phyloP scores from a whole-genome alignment of 2,797 vertebrate species.

The Vespertilio murinus region DNA sequence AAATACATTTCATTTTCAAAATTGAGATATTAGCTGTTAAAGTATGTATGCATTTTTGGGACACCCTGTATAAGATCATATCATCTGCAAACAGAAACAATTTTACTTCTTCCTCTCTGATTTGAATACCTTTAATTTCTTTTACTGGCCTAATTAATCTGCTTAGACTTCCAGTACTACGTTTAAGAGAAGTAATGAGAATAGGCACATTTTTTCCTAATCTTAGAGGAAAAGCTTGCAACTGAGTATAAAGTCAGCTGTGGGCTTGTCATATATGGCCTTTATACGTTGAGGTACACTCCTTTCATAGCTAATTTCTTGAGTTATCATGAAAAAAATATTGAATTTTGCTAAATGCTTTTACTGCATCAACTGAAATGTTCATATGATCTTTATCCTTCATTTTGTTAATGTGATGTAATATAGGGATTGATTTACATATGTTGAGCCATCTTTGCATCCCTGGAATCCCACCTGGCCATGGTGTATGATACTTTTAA shows the following conservation, averaged over 20 bases:
- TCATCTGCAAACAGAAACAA: background rate
- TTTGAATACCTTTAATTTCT: background rate
- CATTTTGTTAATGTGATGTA: background rate
- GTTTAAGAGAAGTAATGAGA: background rate
- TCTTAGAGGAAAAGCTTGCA: background rate
- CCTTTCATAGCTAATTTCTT: background rate
- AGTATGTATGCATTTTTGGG: too few species aligned
- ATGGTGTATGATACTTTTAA: background rate
- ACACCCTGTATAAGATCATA: background rate
- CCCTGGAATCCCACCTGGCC: background rate
- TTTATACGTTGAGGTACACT: background rate
- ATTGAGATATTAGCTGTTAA: too few species aligned
- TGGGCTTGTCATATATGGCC: background rate
- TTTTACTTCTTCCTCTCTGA: background rate
- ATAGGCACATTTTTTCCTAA: background rate
- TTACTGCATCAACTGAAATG: background rate
- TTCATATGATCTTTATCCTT: background rate
- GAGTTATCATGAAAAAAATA: background rate
- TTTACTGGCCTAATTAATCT: background rate
- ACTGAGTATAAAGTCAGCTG: background rate
- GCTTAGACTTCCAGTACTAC: background rate
- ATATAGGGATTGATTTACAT: background rate
- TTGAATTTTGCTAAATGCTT: background rate
- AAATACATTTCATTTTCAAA: too few species aligned
- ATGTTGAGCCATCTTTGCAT: background rate